Evolutionary conservation across 2,888 invertebrate genomes (phyloP), one percentile per base, ranked within the genome.

Genomic region (Blastobasis lacticolella): DNA sequence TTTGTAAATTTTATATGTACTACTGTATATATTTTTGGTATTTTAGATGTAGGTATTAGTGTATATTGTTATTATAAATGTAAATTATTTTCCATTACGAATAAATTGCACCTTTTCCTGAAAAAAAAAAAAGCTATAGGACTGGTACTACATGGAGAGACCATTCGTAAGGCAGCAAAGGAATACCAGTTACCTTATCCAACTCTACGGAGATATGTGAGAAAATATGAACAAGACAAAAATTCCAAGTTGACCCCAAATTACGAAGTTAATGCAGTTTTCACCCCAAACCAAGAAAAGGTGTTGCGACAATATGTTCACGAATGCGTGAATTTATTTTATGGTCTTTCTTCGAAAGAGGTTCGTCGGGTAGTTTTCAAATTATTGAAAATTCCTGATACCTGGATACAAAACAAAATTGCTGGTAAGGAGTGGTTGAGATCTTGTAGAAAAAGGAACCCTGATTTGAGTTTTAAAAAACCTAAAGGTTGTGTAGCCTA

Each of bases 401-500:
- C 40, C 40, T 40, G 40, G 40, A 40, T 3, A 40, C 6, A 40
- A 40, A 40, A 40, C 40, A 9, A 40, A 40, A 40, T 40, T 40
- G 4, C 40, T 40, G 40, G 40, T 8, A 40, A 40, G 40, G 40
- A 4, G 40, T 40, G 40, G 40, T 1, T 40, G 40, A 40, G 40
- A 40, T 40, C 40, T 40, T 40, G 1, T 9, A 40, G 40, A 40
- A 40, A 40, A 40, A 40, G 40, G 4, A 40, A 40, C 40, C 40
- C 40, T 2, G 40, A 4, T 40, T 40, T 40, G 9, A 40, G 40
- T 40, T 40, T 40, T 8, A 40, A 40, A 40, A 57, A 54, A 23
- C 54, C 56, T 23, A 58, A 58, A 49, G 50, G 54, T n/a, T n/a
- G 6, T 58, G 56, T 40, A 60, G 60, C 45, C 43, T 60, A 10